phyloP scores from a whole-genome alignment of 2,888 invertebrate genomes.

The Hyles lineata region DNA sequence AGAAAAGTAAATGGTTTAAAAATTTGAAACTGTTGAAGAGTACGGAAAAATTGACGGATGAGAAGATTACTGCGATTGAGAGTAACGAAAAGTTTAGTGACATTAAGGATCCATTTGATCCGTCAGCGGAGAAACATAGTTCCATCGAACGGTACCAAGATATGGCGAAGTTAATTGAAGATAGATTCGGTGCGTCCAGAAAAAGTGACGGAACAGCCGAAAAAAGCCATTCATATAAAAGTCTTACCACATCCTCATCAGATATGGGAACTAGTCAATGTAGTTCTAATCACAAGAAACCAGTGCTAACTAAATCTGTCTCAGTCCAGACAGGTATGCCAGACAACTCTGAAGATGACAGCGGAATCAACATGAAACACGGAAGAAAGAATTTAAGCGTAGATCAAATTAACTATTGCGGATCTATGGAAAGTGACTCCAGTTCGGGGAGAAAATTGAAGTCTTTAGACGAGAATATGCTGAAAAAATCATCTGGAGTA shows the following conservation, averaged over 20 bases:
- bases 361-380: slow-evolving; percentile 77
- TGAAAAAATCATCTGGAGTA: slow-evolving; percentile 76
- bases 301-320: slow-evolving; percentile 79
- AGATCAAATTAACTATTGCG: slow-evolving; percentile 82
- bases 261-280: slow-evolving; percentile 82
- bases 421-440: slow-evolving; percentile 81
- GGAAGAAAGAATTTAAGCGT: slow-evolving; percentile 80
- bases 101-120: slow-evolving; percentile 85
- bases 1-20: slow-evolving; percentile 88
- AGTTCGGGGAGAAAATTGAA: slow-evolving; percentile 80
- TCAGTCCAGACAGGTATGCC: slow-evolving; percentile 83
- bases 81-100: slow-evolving; percentile 72
- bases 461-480: slow-evolving; percentile 80
- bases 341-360: slow-evolving; percentile 75
- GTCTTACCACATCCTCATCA: slow-evolving; percentile 81
- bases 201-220: slow-evolving; percentile 79
- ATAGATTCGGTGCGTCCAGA: slow-evolving; percentile 84
- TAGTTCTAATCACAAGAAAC: slow-evolving; percentile 79
- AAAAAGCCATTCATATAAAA: slow-evolving; percentile 82
- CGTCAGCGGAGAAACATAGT: slow-evolving; percentile 86
- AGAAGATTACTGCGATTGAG: slow-evolving; percentile 73
- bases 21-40: slow-evolving; percentile 83
- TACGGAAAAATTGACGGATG: slow-evolving; percentile 76
- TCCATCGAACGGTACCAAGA: slow-evolving; percentile 90
- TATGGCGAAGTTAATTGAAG: slow-evolving; percentile 89